Base-by-base conservation (phyloP, 37 sponge, comb jelly and placozoan genomes). In the Beroe ovata region DNA sequence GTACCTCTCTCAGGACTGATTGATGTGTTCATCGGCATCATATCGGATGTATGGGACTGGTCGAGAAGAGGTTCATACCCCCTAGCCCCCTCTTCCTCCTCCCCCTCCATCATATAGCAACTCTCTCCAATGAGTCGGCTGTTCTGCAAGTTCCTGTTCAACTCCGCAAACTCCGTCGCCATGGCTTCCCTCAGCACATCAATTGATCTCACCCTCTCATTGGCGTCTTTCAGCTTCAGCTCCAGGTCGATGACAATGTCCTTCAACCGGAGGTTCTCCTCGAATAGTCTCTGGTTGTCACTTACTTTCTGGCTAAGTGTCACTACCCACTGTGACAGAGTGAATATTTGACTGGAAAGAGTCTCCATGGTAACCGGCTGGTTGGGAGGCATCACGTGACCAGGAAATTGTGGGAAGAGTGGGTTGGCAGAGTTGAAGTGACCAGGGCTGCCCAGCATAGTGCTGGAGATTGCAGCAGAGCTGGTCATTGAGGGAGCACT, bases 191-290 rank as follows among this genome's bases (percentile, higher is more conserved):
- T 33, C 84, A 77, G 47, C 28, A 42, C 42, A 23, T 77, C 84
- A 23, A 77, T 39, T 6, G 42, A 42, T 4, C 38, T 37, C 4
- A 42, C 84, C 23, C 84, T 37, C 47, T 77, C 54, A 29, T 77
- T 77, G 2, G 84, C 84, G 28, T 77, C 84, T 54, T 42, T 77
- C 84, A 77, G 54, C 33, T 77, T 77, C 25, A 77, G 33, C 47
- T 77, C 84, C 84, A 77, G 47, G 28, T 77, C 84, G n/a, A 77
- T 77, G 54, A 77, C 84, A 1, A 77, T 42, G 47, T 77, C 84
- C 47, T 77, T 77, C 47, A 77, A 26, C 3, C 84, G 42, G 54
- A 77, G 21, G 54, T 77, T 77, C 47, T 77, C 84, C 84, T 77
- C 84, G 21, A 77, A 77, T 0, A 77, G 84, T 11, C 84, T 33